Evolutionary conservation across 2,888 invertebrate genomes (phyloP), one percentile per base, ranked within the genome.

Genomic region (Leptopterna dolabrata): DNA sequence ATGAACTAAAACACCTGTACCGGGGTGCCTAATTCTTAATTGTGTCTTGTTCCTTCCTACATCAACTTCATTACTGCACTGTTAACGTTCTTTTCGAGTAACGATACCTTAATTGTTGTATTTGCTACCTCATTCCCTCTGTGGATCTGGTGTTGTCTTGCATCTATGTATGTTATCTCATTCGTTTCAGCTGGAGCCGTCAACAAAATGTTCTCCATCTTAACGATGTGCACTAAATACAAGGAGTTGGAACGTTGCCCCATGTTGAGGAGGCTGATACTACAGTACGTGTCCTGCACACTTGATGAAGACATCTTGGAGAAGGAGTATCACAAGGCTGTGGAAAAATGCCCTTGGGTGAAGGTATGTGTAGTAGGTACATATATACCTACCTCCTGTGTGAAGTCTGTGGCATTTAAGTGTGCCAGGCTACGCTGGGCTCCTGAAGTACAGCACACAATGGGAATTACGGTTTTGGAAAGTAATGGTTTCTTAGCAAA

Each of bases 281-380:
- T 95, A 91, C 93, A 94, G 41, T 93, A 94, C 89, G 91, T 95
- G 0, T 92, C 90, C 19, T 88, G 89, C 19, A 87, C 93, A 81
- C 92, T 92, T 63, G 91, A 92, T 89, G 91, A 91, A 87, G 90
- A 91, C 16, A 91, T 91, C 76, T 90, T 92, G 87, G 91, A 92
- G 87, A 91, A 92, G 87, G 91, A 92, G 13, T 93, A 93, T 88
- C 93, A 94, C 90, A 91, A 92, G 87, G 94, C 94, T 9, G 92
- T 95, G 43, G 94, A 94, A 90, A 93, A 93, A 90, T 94, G 94
- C 89, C 94, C 94, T 0, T 94, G 94, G 94, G 92, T 94, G 84
- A 94, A 94, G 91, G 93, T 94, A 91, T n/a, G 73, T 51, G n/a
- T 86, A 16, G 1, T 45, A 45, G 45, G 11, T 45, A 45, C 9